A percentile compares a stretch with the other conserved stretches of the same genome.
Conservation (phyloP, 2,113 vertebrate species). For the Aldabrachelys gigantea region DNA sequence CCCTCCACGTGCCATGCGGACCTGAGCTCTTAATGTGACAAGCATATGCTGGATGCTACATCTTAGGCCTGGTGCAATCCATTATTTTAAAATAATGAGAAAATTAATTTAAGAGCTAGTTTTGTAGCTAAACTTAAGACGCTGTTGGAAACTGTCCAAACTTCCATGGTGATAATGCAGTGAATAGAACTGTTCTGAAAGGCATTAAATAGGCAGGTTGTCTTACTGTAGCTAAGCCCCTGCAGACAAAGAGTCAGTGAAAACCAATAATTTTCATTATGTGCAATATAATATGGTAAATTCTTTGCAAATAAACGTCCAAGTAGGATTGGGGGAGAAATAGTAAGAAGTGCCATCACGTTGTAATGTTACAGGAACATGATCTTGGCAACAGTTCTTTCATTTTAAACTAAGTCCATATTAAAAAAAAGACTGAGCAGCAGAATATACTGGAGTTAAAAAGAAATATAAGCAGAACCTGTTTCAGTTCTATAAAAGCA, state of each 20-base stretch:
- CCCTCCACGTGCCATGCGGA: not conserved
- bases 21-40: not conserved
- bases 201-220: conserved; percentile 36
- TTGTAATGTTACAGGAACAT: conserved; percentile 52
- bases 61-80: conserved; percentile 38
- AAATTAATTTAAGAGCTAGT: conserved; percentile 60
- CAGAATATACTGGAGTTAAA: conserved; percentile 32
- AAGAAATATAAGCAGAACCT: not conserved
- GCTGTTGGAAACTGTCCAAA: conserved; percentile 36
- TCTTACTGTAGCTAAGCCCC: conserved; percentile 23
- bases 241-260: conserved; percentile 31
- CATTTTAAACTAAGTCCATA: not conserved
- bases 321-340: not conserved
- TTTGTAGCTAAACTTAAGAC: conserved; percentile 66
- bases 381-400: conserved; percentile 63
- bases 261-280: conserved; percentile 2
- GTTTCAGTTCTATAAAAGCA: conserved; percentile 69
- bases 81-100: conserved; percentile 55
- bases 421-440: conserved; percentile 1
- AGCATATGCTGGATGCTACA: not conserved
- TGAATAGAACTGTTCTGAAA: conserved; percentile 50
- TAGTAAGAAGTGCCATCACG: conserved; percentile 42
- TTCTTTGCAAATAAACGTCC: conserved; percentile 59
- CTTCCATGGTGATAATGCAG: conserved; percentile 27
- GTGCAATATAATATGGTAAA: not conserved